Base-by-base conservation (phyloP, 2,113 vertebrate species). In the Panthera tigris region DNA sequence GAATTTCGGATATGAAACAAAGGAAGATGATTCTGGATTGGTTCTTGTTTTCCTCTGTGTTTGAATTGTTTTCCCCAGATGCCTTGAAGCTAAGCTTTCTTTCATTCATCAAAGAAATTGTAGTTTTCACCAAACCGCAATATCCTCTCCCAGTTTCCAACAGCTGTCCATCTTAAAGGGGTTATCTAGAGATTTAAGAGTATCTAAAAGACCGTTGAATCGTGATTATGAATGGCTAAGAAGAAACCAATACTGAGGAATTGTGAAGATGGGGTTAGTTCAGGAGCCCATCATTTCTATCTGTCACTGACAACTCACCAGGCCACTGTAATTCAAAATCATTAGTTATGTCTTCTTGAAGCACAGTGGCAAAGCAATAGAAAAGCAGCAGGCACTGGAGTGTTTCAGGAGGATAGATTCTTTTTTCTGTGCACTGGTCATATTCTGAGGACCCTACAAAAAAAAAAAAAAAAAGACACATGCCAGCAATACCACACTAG, bases 301-400 rank as follows among this genome's bases (percentile, higher is more conserved):
- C 95, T 98, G 98, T 98, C 98, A 98, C 98, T 98, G 98, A 98
- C 97, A 98, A 97, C 97, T 98, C 98, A 98, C 88, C 96, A 97
- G 98, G 95, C 97, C 97, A 97, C 97, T 98, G 97, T 98, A 98
- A 98, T 98, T 98, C 98, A 97, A 76, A 98, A 97, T 97, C 98
- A 97, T 98, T 98, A 95, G 97, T 98, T 97, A 98, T 97, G 94
- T 98, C 97, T 97, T 98, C 92, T 69, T 71, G 50, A 97, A 97
- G 65, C 61, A 92, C 93, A 97, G 50, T 96, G 95, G 89, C n/a
- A 97, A 96, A 83, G n/a, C 97, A 95, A 48, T 19, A 41, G 48
- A 91, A 92, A 95, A 97, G 48, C 93, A 92, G 69, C 16, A 92
- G 95, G 39, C 78, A 73, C 83, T 82, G 82, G 4, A 39, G 65